Conservation (phyloP, 2,113 vertebrate genomes). For the Brienomyrus longianalis region DNA sequence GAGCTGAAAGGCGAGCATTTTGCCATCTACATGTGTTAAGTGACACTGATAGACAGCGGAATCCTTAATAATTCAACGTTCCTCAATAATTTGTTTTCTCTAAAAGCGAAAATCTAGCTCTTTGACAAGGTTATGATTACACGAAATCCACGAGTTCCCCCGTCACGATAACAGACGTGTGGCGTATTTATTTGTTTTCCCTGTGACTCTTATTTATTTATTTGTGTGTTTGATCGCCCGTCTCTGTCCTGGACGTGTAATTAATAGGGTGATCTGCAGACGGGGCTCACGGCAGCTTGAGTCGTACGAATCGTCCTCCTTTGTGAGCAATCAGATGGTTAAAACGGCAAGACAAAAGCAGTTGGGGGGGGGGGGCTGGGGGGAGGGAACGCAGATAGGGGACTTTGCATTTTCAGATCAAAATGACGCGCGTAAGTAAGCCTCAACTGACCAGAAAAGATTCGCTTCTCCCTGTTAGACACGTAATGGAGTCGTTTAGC, state of each 20-base stretch:
- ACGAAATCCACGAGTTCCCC: slow-evolving; percentile 37
- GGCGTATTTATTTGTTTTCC: slow-evolving; percentile 25
- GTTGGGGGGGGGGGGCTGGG: neutral
- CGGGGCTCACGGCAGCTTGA: neutral
- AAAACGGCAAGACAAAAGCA: slow-evolving; percentile 60
- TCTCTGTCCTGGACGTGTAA: slow-evolving; percentile 26
- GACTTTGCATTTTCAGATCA: slow-evolving; percentile 80
- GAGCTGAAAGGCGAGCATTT: slow-evolving; percentile 54
- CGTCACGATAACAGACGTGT: slow-evolving; percentile 27
- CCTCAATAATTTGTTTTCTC: slow-evolving; percentile 51
- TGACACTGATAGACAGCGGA: slow-evolving; percentile 70
- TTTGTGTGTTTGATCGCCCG: slow-evolving; percentile 3
- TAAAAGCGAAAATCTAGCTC: slow-evolving; percentile 40
- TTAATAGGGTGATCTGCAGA: slow-evolving; percentile 25
- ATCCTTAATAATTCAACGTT: slow-evolving; percentile 64
- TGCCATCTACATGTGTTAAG: slow-evolving; percentile 59
- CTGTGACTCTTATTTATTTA: slow-evolving; percentile 23
- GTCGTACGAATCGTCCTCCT: neutral
- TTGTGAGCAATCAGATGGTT: slow-evolving; percentile 33
- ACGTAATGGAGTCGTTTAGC: slow-evolving; percentile 99
- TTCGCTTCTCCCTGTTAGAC: slow-evolving; percentile 99
- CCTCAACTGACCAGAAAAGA: slow-evolving; percentile 99
- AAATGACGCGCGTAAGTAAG: slow-evolving; percentile 96
- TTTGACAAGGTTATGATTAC: slow-evolving; percentile 50
- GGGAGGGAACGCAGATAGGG: slow-evolving; percentile 66